Evolutionary conservation across 2,113 vertebrate species (phyloP).

Genomic region (Albula goreensis): DNA sequence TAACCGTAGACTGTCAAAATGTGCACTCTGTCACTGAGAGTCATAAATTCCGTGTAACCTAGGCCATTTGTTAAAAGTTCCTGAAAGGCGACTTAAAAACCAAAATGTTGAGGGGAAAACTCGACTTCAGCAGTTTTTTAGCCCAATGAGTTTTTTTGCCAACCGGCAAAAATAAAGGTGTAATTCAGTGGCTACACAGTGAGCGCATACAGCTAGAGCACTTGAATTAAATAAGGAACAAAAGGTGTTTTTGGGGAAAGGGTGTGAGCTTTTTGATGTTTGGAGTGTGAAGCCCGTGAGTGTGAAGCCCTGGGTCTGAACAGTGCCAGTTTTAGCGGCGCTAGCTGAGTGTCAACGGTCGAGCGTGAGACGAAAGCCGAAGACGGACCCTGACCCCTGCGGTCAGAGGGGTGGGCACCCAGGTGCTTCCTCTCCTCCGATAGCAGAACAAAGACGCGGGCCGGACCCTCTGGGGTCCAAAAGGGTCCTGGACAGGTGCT

Average conservation of each 20-base stretch:
- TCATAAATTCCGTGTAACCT: not conserved
- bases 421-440: not conserved
- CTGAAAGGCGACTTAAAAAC: not conserved
- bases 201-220: not conserved
- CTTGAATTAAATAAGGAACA: not conserved
- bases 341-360: not conserved
- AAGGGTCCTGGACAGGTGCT: not conserved
- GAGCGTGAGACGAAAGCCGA: too few species aligned
- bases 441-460: not conserved
- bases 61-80: not conserved
- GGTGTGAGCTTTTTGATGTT: not conserved
- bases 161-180: not conserved
- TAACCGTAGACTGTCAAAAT: not conserved
- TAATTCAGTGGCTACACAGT: not conserved
- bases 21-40: not conserved
- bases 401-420: not conserved
- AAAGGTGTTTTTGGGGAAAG: not conserved
- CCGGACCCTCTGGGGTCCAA: not conserved
- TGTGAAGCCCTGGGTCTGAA: not conserved
- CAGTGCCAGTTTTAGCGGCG: too few species aligned
- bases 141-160: not conserved
- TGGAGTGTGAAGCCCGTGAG: not conserved
- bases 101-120: not conserved
- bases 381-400: too few species aligned
- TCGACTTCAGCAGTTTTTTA: not conserved